A percentile compares a stretch with the other conserved stretches of the same genome.
Conservation (phyloP, 2,113 vertebrate species). For the Rhinichthys klamathensis region DNA sequence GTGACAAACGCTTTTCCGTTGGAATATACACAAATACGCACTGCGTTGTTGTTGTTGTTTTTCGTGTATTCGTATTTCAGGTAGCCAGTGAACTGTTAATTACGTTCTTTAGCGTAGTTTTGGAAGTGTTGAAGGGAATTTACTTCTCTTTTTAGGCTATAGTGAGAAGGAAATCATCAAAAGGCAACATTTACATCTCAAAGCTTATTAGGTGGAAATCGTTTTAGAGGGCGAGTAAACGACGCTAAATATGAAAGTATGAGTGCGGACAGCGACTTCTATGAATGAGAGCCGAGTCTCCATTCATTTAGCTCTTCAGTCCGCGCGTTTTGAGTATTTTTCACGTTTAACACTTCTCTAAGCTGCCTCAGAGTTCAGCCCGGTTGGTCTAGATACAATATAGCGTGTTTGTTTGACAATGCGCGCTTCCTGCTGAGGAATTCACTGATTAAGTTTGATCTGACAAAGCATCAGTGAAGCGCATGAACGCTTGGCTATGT, state of each 20-base stretch:
- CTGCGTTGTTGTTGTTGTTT: slow-evolving; percentile 38
- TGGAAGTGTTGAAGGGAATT: not conserved
- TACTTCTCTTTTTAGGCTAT: not conserved
- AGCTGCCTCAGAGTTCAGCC: not conserved
- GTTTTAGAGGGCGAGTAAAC: not conserved
- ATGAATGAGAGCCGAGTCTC: slow-evolving; percentile 54
- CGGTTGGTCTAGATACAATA: slow-evolving; percentile 28
- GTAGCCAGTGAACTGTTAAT: not conserved
- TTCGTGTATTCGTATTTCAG: not conserved
- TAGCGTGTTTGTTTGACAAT: slow-evolving; percentile 72
- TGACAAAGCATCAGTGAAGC: slow-evolving; percentile 82
- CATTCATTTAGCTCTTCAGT: slow-evolving; percentile 61
- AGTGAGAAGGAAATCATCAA: not conserved
- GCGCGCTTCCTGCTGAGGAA: slow-evolving; percentile 78
- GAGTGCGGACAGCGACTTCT: slow-evolving; percentile 42
- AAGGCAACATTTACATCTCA: not conserved
- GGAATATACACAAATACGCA: slow-evolving; percentile 26
- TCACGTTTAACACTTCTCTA: slow-evolving; percentile 41
- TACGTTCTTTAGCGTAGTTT: not conserved
- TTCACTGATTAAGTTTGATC: slow-evolving; percentile 81
- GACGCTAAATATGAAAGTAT: not conserved
- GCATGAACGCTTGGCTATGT: slow-evolving; percentile 78
- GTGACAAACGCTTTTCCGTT: slow-evolving; percentile 68
- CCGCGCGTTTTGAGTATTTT: slow-evolving; percentile 64
- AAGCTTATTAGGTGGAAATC: not conserved